Conservation (phyloP, 2,888 invertebrate genomes). For the Spialia ferax region DNA sequence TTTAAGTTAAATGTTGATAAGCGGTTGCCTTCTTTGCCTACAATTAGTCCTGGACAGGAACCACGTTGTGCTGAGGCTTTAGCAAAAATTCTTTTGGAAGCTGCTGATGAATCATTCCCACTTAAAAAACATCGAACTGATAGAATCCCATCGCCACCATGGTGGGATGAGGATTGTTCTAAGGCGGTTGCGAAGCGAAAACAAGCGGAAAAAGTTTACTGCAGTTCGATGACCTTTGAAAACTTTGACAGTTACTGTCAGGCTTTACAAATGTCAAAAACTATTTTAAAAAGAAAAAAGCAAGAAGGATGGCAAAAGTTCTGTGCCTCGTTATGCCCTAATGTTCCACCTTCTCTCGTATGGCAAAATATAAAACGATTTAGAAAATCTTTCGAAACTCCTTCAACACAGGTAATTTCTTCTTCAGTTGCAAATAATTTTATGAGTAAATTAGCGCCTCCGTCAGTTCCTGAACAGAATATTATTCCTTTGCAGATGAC, state of each 20-base stretch:
- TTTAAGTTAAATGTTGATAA: background rate
- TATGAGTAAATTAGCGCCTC: background rate
- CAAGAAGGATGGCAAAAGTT: conserved; percentile 8
- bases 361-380: background rate
- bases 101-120: background rate
- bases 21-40: background rate
- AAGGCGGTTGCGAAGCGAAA: background rate
- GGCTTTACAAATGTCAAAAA: background rate
- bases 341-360: background rate
- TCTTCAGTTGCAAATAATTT: conserved; percentile 3
- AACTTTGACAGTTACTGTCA: conserved; percentile 20
- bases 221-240: conserved; percentile 3
- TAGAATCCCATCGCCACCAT: background rate
- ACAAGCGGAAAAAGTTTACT: conserved; percentile 6
- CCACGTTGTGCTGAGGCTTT: background rate
- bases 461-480: background rate
- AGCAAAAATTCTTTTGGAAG: background rate
- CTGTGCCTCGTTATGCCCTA: background rate
- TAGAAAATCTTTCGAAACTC: background rate
- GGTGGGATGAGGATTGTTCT: background rate
- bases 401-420: no score
- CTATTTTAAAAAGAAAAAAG: background rate
- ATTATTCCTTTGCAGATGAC: background rate
- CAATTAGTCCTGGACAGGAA: background rate
- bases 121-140: background rate